Percentiles rank a stretch among this genome's conserved stretches.
Conservation (phyloP, 2,797 vertebrate species). For the Phylloscopus collybita region DNA sequence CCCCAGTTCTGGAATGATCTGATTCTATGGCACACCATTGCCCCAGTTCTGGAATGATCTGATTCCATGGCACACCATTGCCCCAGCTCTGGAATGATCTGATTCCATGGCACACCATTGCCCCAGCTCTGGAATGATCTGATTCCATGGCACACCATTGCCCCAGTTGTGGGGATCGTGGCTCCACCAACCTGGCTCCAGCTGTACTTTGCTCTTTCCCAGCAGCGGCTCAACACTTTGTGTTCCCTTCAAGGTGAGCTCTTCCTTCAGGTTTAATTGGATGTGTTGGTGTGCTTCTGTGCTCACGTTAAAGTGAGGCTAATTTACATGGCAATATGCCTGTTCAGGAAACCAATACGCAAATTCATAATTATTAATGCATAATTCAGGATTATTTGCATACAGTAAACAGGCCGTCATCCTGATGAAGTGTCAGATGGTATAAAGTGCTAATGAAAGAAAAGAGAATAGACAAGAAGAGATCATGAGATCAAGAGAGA, state of each 20-base stretch:
- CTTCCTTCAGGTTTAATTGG: background rate
- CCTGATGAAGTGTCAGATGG: constrained; percentile 50
- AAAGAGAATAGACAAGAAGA: constrained; percentile 25
- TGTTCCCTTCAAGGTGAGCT: constrained; percentile 26
- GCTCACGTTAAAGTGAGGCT: constrained; percentile 30
- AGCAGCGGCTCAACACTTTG: background rate
- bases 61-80: too few species aligned
- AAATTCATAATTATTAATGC: constrained; percentile 64
- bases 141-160: too few species aligned
- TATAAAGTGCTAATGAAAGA: constrained; percentile 46
- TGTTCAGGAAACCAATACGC: constrained; percentile 40
- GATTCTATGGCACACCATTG: rapidly evolving
- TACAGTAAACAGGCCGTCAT: constrained; percentile 63
- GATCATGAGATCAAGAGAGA: background rate
- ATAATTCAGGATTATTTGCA: constrained; percentile 69
- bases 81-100: background rate
- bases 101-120: too few species aligned
- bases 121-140: background rate
- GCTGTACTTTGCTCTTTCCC: background rate
- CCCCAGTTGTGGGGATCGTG: rapidly evolving
- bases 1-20: background rate
- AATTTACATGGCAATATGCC: constrained; percentile 53
- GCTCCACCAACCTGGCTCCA: background rate
- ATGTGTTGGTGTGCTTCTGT: background rate
- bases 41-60: background rate